A percentile compares a stretch with the other conserved stretches of the same genome.
Conservation (phyloP, 2,888 invertebrate species). For the Drosophila birchii region DNA sequence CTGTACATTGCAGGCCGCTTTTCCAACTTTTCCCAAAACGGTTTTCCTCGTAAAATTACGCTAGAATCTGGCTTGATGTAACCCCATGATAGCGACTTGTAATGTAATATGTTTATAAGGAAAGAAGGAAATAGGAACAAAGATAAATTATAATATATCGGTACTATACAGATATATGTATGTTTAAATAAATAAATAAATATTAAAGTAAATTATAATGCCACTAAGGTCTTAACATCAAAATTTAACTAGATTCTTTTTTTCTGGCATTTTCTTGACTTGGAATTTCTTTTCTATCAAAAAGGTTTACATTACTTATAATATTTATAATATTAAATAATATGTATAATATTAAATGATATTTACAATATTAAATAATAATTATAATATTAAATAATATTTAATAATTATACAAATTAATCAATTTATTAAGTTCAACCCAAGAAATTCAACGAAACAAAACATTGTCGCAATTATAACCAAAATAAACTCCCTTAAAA, state of each 20-base stretch:
- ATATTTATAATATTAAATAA: no score
- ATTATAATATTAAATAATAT: not conserved
- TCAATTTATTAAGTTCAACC: no score
- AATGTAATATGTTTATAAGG: conserved; percentile 1
- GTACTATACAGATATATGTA: no score
- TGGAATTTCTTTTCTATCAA: no score
- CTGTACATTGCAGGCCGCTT: conserved; percentile 61
- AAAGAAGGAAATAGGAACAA: not conserved
- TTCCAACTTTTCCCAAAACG: conserved; percentile 11
- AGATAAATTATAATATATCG: not conserved
- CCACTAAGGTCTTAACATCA: no score
- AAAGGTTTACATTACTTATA: no score
- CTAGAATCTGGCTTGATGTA: conserved; percentile 19
- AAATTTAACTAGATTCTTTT: no score
- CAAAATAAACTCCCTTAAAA: not conserved
- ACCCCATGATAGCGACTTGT: not conserved
- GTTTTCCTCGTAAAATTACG: conserved; percentile 6
- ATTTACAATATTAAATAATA: not conserved
- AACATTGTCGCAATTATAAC: not conserved
- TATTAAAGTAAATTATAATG: no score
- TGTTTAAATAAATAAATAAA: no score
- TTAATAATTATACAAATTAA: no score
- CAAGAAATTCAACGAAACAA: not conserved
- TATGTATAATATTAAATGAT: no score
- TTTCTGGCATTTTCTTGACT: no score